Percentiles rank a stretch among this genome's conserved stretches.
These are phyloP conservation scores for Pelvicachromis taeniatus DNA, from an alignment of 2,113 vertebrate species.

Conservation along the genomic window DNA sequence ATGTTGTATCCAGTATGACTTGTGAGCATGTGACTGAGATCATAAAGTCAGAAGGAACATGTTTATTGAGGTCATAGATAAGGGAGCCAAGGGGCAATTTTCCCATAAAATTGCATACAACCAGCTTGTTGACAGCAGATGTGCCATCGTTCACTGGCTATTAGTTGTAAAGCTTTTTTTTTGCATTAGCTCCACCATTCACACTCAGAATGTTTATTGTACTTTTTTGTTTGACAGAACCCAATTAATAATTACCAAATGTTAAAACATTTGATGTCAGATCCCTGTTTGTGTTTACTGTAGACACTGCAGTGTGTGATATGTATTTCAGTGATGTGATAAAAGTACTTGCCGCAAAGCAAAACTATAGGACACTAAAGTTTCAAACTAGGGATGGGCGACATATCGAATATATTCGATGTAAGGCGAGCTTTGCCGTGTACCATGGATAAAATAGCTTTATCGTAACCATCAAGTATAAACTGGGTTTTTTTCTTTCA, in stretches of 20 bases:
- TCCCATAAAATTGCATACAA: not conserved
- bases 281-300: not conserved
- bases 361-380: not conserved
- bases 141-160: not conserved
- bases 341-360: not conserved
- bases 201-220: not conserved
- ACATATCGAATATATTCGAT: not conserved
- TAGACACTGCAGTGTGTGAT: not conserved
- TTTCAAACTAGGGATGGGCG: not conserved
- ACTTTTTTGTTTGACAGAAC: not conserved
- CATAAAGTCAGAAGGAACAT: not conserved
- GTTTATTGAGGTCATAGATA: not conserved
- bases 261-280: not conserved
- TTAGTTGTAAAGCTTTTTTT: not conserved
- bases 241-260: not conserved
- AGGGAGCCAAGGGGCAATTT: not conserved
- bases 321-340: not conserved
- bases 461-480: not conserved
- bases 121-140: not conserved
- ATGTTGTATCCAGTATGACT: not conserved
- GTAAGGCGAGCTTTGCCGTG: not conserved
- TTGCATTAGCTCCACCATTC: not conserved
- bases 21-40: not conserved
- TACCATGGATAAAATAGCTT: not conserved
- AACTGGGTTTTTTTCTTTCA: too few species aligned